Percentiles rank a stretch among this genome's conserved stretches.
Conservation (phyloP, 2,113 vertebrate species). For the Melanostigma gelatinosum region DNA sequence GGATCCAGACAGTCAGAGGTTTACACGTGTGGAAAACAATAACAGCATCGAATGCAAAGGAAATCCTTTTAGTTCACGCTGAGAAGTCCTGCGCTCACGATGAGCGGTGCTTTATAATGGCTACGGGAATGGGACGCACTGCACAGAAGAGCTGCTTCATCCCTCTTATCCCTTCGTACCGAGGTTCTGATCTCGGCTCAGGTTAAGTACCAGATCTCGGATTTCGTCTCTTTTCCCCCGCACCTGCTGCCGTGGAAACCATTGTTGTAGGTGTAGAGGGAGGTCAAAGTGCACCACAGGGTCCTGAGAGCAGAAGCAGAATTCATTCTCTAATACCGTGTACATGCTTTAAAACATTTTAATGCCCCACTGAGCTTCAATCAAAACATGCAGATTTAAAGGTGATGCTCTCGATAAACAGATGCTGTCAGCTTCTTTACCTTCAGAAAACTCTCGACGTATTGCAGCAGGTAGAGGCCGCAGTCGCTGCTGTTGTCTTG, state of each 20-base stretch:
- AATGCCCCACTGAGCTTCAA: background rate
- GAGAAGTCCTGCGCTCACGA: conserved; percentile 63
- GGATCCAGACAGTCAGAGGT: conserved; percentile 4
- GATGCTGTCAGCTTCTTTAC: conserved; percentile 70
- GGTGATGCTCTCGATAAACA: background rate
- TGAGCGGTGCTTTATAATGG: conserved; percentile 61
- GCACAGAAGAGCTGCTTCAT: background rate
- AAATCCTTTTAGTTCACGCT: conserved; percentile 42
- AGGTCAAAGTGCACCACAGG: conserved; percentile 94
- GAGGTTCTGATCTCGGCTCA: conserved; percentile 87
- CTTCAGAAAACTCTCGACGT: conserved; percentile 95
- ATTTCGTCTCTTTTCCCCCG: conserved; percentile 94
- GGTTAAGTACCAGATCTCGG: conserved; percentile 90
- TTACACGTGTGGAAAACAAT: conserved; percentile 16
- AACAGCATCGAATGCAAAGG: conserved; percentile 11
- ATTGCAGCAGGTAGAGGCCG: conserved; percentile 94
- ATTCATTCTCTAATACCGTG: background rate
- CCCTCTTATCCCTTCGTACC: conserved; percentile 34
- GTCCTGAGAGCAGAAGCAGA: conserved; percentile 81
- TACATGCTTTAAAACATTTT: background rate
- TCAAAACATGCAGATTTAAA: background rate
- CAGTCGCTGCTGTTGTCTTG: conserved; percentile 98
- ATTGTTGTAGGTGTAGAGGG: conserved; percentile 88
- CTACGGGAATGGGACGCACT: conserved; percentile 40
- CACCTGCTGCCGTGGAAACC: conserved; percentile 93